phyloP scores from a whole-genome alignment of 2,113 vertebrate genomes.

The Crotalus helleri region DNA sequence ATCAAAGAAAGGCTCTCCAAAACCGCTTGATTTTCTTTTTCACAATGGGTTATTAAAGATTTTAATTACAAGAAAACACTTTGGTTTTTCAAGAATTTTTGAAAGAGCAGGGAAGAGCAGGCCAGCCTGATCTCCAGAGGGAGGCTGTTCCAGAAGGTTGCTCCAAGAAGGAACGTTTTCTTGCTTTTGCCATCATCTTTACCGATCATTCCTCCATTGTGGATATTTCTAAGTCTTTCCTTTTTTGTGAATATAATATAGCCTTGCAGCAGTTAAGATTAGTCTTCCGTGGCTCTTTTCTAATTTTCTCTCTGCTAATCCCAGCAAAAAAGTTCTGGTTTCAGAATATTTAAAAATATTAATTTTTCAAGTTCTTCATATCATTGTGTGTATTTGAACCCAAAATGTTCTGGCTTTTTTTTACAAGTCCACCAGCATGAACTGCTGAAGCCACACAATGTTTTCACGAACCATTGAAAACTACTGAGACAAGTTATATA shows the following conservation, averaged over 20 bases:
- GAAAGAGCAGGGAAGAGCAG: neutral
- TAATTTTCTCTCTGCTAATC: neutral
- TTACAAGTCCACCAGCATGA: neutral
- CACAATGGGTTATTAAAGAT: neutral
- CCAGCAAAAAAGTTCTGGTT: neutral
- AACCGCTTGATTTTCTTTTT: neutral
- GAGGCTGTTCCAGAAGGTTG: neutral
- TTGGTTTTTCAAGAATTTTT: neutral
- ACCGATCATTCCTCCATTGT: neutral
- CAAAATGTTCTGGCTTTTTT: neutral
- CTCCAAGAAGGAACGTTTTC: neutral
- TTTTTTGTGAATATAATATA: neutral
- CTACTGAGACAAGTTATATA: neutral
- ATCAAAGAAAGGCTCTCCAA: neutral
- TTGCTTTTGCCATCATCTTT: neutral
- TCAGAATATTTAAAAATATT: neutral
- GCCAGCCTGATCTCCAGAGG: neutral
- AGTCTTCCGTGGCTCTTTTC: neutral
- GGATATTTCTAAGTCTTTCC: neutral
- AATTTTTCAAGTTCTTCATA: neutral
- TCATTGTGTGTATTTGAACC: neutral
- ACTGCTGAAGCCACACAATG: neutral
- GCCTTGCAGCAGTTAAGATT: neutral
- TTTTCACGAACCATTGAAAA: neutral
- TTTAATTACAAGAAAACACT: neutral